A percentile compares a stretch with the other conserved stretches of the same genome.
phyloP scores from a whole-genome alignment of 2,797 vertebrate genomes.

The Phylloscopus collybita region DNA sequence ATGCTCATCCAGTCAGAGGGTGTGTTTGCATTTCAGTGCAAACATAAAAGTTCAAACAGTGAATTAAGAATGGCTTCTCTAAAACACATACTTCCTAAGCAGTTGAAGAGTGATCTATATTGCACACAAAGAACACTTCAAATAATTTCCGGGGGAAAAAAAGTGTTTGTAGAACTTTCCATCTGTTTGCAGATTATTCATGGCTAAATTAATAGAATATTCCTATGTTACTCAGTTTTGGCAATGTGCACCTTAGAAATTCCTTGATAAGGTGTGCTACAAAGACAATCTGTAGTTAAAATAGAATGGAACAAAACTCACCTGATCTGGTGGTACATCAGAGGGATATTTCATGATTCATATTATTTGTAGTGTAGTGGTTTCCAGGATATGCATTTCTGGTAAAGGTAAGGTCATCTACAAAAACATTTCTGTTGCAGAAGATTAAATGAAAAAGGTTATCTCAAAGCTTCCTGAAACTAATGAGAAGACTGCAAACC shows the following conservation, averaged over 20 bases:
- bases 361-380: neutral
- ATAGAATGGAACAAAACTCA: neutral
- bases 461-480: neutral
- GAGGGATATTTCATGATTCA: neutral
- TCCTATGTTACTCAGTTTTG: neutral
- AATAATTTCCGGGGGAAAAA: neutral
- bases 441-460: neutral
- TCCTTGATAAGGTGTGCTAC: neutral
- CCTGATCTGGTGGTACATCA: neutral
- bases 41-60: slow-evolving; percentile 22
- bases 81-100: neutral
- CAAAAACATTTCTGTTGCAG: neutral
- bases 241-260: neutral
- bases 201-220: neutral
- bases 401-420: neutral
- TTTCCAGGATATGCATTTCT: neutral
- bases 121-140: neutral
- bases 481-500: neutral
- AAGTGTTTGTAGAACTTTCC: neutral
- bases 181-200: slow-evolving; percentile 28
- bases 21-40: neutral
- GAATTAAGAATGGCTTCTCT: slow-evolving; percentile 19
- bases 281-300: neutral
- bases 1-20: neutral
- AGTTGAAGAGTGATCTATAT: neutral